Conservation (phyloP, 2,888 invertebrate species). For the Clunio marinus region DNA sequence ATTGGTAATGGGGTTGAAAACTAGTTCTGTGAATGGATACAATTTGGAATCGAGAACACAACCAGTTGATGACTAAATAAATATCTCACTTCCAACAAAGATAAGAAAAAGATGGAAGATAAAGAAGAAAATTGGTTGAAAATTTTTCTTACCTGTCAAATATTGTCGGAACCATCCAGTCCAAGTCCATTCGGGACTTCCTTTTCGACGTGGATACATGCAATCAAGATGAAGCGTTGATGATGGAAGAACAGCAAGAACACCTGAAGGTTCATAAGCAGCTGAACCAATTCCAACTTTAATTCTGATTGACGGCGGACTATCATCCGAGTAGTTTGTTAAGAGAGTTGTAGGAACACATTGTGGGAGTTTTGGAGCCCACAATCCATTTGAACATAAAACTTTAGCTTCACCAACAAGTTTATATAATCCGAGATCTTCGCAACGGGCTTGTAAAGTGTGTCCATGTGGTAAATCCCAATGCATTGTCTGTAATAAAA, state of each 20-base stretch:
- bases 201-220: conserved; percentile 67
- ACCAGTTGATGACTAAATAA: no score
- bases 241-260: conserved; percentile 74
- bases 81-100: conserved; percentile 6
- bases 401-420: conserved; percentile 72
- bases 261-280: conserved; percentile 72
- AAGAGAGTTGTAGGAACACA: conserved; percentile 82
- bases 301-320: conserved; percentile 75
- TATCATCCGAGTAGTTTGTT: conserved; percentile 82
- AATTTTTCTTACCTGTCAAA: conserved; percentile 67
- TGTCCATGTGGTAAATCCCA: conserved; percentile 75
- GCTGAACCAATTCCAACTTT: conserved; percentile 74
- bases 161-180: conserved; percentile 75
- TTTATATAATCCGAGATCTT: conserved; percentile 78
- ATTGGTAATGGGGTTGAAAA: conserved; percentile 8
- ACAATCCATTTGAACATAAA: conserved; percentile 75
- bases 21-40: conserved; percentile 8
- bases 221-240: conserved; percentile 78
- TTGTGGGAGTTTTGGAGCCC: conserved; percentile 70
- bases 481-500: conserved; percentile 55
- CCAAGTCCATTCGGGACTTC: conserved; percentile 86
- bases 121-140: no score
- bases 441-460: conserved; percentile 69
- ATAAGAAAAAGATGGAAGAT: conserved; percentile 1
- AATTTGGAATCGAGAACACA: background rate